Evolutionary conservation across 1,140 invertebrate genomes (phyloP).

Genomic region (Leptinotarsa texana): DNA sequence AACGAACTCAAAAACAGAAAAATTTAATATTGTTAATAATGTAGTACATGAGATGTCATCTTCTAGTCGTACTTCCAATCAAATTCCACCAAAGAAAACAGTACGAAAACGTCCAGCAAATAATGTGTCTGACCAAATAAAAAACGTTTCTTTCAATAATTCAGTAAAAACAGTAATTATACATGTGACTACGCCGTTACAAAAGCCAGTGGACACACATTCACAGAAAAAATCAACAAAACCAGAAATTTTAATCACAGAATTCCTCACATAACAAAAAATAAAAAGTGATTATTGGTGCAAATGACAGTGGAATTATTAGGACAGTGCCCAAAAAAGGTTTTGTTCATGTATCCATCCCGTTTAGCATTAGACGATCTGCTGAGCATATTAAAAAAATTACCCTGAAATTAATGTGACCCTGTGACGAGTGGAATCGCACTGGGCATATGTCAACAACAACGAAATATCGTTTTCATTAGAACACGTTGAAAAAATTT

Average conservation of each 20-base stretch:
- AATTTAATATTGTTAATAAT: not conserved
- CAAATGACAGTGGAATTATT: not conserved
- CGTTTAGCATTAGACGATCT: not conserved
- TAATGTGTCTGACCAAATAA: not conserved
- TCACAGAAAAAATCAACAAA: not conserved
- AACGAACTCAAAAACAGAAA: conserved; percentile 5
- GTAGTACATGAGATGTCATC: conserved; percentile 7
- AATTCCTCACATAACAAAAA: not conserved
- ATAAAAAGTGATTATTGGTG: not conserved
- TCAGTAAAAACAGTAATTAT: not conserved
- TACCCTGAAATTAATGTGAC: not conserved
- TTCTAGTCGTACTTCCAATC: not conserved
- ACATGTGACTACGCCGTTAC: not conserved
- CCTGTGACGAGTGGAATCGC: conserved; percentile 4
- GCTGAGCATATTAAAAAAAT: no score
- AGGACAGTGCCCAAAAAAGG: conserved; percentile 1
- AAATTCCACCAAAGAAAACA: conserved; percentile 2
- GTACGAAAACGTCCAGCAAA: not conserved
- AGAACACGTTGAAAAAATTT: not conserved
- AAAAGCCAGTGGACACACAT: not conserved
- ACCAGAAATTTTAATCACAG: not conserved
- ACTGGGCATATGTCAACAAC: conserved; percentile 4
- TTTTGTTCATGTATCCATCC: conserved; percentile 9
- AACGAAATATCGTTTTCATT: not conserved
- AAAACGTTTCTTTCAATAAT: not conserved